Evolutionary conservation across 2,888 invertebrate species (phyloP), one percentile per base, ranked within the genome.

Genomic region (Euproctis similis): DNA sequence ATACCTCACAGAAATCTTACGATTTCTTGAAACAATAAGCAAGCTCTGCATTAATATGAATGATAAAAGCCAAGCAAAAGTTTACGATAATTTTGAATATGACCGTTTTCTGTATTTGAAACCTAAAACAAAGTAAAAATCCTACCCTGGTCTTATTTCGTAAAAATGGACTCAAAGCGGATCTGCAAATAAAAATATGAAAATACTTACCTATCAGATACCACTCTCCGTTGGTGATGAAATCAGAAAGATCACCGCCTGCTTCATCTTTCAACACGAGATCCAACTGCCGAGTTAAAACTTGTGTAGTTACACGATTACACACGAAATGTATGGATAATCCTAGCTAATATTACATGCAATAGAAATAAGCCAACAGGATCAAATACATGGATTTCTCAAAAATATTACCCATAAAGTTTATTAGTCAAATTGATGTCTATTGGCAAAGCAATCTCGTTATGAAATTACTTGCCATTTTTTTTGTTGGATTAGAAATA

Each of bases 221-320:
- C 98, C 98, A 99, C 87, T 99, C 99, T 64, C 98, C 99, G 76
- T 98, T 99, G 60, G 95, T 94, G 76, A 98, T 97, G 89, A 98
- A 99, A 87, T 95, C 96, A 59, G 95, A 93, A 61, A 95, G 89
- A 86, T 98, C 98, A 52, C 98, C 98, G 53, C 96, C 96, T 57
- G 90, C 90, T 71, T 94, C 93, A 66, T 94, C 94, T 85, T 97
- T 95, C 76, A 98, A 92, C 82, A 94, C 90, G 86, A 99, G 92
- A 89, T 98, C 96, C 87, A 99, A 90, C 93, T 96, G 90, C 81
- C 43, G 62, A 57, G 61, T 63, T 31, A 34, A 34, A 34, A 8
- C 19, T 34, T 18, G 26, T 30, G 24, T 34, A 26, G 21, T 33
- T 47, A 51, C 42, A 45, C 40, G 46, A 40, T 51, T 46, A 53